phyloP scores from a whole-genome alignment of 2,888 invertebrate genomes.

The Phasia obesa region DNA sequence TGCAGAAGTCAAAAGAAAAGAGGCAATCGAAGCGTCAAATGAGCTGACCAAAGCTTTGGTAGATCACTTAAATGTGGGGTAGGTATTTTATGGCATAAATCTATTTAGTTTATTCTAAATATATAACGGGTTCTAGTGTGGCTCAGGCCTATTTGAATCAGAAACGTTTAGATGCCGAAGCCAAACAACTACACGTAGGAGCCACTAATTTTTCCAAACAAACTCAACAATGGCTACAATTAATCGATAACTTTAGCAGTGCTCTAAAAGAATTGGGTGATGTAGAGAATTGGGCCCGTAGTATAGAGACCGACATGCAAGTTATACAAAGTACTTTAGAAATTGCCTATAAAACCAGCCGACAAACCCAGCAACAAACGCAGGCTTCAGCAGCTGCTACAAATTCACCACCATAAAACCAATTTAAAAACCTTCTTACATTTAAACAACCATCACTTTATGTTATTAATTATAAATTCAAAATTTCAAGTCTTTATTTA shows the following conservation, averaged over 20 bases:
- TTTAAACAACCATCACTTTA: neutral
- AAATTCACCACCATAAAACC: neutral
- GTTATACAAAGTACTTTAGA: conserved; percentile 95
- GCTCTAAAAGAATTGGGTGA: conserved; percentile 96
- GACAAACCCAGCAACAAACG: conserved; percentile 78
- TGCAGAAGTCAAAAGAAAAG: conserved; percentile 94
- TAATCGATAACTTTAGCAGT: conserved; percentile 94
- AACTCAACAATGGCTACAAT: conserved; percentile 97
- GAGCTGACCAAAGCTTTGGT: conserved; percentile 96
- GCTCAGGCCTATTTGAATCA: conserved; percentile 99
- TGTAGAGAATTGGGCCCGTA: conserved; percentile 99
- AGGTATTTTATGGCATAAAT: conserved; percentile 74
- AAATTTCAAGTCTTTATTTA: conserved; percentile 47
- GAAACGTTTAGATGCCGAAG: conserved; percentile 98
- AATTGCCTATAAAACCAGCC: conserved; percentile 92
- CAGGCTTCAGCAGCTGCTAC: conserved; percentile 14
- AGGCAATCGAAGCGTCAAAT: conserved; percentile 95
- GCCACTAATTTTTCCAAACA: conserved; percentile 98
- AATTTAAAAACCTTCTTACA: too few species aligned
- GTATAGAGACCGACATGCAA: conserved; percentile 97
- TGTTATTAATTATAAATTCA: conserved; percentile 48
- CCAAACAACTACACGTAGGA: conserved; percentile 96
- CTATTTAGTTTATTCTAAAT: neutral
- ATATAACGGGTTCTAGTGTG: conserved; percentile 84
- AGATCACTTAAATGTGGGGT: conserved; percentile 99